Evolutionary conservation across 1,140 invertebrate genomes (phyloP), one percentile per base, ranked within the genome.

Genomic region (Idris sp.): DNA sequence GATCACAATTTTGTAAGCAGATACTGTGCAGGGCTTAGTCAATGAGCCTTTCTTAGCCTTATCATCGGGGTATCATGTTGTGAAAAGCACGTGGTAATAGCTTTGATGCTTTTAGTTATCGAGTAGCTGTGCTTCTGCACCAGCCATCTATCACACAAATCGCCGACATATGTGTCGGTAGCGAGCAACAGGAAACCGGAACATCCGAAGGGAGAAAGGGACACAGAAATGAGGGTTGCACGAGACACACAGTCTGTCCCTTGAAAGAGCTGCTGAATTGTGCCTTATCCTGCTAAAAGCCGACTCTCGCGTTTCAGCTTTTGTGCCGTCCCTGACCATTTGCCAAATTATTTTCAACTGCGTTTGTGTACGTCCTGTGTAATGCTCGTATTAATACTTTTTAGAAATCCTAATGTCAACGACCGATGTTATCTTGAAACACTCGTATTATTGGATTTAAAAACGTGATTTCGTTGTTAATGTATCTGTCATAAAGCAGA

Each of bases 301-400:
- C 26, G 53, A 35, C 30, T 54, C 46, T 16, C 49, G 11, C 62
- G 15, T 25, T 40, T 5, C 14, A 33, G 51, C 59, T 58, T 58
- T 68, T 76, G 49, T 72, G 18, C n/a, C 13, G 2, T 6, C 30
- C 6, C 36, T 67, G 56, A 74, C 80, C 79, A 83, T 83, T 83
- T 81, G 77, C 82, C 46, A 83, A 83, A 83, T 83, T 81, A 83
- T 82, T 82, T 80, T 73, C 61, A 56, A 58, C 41, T 36, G 19
- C 46, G 46, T 31, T 22, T 8, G 33, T 30, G 41, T 51, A 35
- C n/a, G 19, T 35, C 41, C 16, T n/a, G n/a, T 51, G 19, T 56
- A 64, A 64, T 64, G 38, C 30, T 64, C 36, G 44, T 38, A 53
- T 53, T 62, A 56, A 75, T 51, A 62, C 67, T 11, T 13, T 7